A percentile compares a stretch with the other conserved stretches of the same genome.
Evolutionary conservation across 2,888 invertebrate genomes (phyloP).

Genomic region (Pecten maximus): DNA sequence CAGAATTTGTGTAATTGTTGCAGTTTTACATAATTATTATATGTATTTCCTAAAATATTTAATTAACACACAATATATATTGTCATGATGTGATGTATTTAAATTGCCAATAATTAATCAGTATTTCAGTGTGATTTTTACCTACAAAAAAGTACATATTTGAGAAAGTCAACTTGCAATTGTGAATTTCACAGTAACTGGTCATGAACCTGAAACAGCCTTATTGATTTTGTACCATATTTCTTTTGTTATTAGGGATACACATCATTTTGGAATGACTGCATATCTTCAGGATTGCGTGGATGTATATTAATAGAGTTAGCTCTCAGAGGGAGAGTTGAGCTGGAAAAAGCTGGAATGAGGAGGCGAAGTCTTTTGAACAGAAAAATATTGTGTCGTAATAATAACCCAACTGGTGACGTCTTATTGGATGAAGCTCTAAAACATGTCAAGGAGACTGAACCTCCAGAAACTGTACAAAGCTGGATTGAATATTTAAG

Average conservation of each 20-base stretch:
- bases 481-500: slow-evolving; percentile 99
- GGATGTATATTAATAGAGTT: slow-evolving; percentile 99
- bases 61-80: too few species aligned
- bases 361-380: slow-evolving; percentile 92
- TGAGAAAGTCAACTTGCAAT: too few species aligned
- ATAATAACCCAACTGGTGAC: slow-evolving; percentile 97
- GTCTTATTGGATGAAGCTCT: slow-evolving; percentile 94
- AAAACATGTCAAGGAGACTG: slow-evolving; percentile 98
- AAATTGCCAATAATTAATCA: too few species aligned
- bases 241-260: slow-evolving; percentile 78
- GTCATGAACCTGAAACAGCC: too few species aligned
- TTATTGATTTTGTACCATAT: neutral
- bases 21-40: too few species aligned
- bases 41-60: too few species aligned
- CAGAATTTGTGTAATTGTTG: too few species aligned
- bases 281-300: slow-evolving; percentile 98
- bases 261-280: slow-evolving; percentile 99
- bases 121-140: too few species aligned
- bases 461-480: slow-evolving; percentile 97
- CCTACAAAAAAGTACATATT: slow-evolving; percentile 94
- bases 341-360: slow-evolving; percentile 98
- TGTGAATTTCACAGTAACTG: too few species aligned
- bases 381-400: slow-evolving; percentile 89
- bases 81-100: too few species aligned
- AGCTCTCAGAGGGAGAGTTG: slow-evolving; percentile 95